Percentiles rank a stretch among this genome's conserved stretches.
These are phyloP conservation scores for Lagria hirta DNA, from an alignment of 2,888 invertebrate species.

Conservation along the genomic window DNA sequence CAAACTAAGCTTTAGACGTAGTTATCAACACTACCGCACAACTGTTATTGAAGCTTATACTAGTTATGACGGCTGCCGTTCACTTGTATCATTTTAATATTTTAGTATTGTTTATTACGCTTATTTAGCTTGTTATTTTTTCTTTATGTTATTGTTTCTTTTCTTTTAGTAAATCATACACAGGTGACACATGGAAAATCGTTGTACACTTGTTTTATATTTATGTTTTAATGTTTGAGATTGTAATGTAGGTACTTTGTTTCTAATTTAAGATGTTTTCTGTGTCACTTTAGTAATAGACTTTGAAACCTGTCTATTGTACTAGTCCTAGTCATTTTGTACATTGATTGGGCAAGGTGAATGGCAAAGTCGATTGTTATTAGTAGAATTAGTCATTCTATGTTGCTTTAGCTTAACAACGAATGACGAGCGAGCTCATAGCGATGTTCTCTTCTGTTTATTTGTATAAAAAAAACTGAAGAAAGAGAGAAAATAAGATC, in stretches of 20 bases:
- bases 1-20: constrained; percentile 35
- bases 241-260: no score
- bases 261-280: no score
- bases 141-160: constrained; percentile 13
- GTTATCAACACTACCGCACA: constrained; percentile 44
- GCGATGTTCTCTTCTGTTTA: constrained; percentile 30
- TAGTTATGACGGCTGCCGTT: constrained; percentile 44
- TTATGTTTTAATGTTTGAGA: no score
- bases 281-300: no score
- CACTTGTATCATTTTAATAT: constrained; percentile 39
- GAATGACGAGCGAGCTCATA: constrained; percentile 39
- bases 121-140: constrained; percentile 27
- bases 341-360: constrained; percentile 35
- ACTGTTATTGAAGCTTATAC: constrained; percentile 40
- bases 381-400: constrained; percentile 44
- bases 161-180: no score
- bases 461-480: constrained; percentile 13
- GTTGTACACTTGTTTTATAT: no score
- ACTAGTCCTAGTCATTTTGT: constrained; percentile 37
- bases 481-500: constrained; percentile 17
- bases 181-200: no score
- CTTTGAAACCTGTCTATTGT: constrained; percentile 8
- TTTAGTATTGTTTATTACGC: constrained; percentile 33
- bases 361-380: constrained; percentile 42
- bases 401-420: constrained; percentile 47